Conservation (phyloP, 2,888 invertebrate genomes). For the Smittia aterrima region DNA sequence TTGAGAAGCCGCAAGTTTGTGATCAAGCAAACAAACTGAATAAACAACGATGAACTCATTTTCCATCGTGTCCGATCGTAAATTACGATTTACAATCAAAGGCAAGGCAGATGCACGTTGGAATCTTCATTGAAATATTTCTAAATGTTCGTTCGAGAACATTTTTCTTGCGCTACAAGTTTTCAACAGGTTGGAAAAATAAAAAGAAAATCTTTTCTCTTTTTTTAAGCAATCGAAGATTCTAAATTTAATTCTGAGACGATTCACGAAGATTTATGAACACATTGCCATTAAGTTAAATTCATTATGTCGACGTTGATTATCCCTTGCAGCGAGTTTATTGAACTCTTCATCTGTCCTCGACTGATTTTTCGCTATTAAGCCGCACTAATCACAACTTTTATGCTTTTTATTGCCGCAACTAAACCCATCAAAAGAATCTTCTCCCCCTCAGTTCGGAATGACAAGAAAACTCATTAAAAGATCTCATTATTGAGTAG, state of each 20-base stretch:
- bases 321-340: neutral
- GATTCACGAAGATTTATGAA: neutral
- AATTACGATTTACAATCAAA: neutral
- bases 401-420: neutral
- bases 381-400: neutral
- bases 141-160: neutral
- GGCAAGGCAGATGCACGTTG: neutral
- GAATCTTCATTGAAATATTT: too few species aligned
- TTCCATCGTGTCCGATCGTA: neutral
- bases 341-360: neutral
- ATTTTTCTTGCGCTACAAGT: neutral
- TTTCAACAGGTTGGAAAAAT: slow-evolving; percentile 6
- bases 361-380: neutral
- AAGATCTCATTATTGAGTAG: neutral
- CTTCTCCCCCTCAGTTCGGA: neutral
- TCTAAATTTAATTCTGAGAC: too few species aligned
- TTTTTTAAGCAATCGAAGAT: too few species aligned
- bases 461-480: neutral
- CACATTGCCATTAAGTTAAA: neutral
- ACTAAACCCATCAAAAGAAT: slow-evolving; percentile 11
- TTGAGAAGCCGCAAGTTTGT: neutral
- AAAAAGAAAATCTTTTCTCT: neutral
- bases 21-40: neutral
- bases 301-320: neutral
- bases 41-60: neutral